Conservation (phyloP, 2,888 invertebrate genomes). For the Nemoura dubitans region DNA sequence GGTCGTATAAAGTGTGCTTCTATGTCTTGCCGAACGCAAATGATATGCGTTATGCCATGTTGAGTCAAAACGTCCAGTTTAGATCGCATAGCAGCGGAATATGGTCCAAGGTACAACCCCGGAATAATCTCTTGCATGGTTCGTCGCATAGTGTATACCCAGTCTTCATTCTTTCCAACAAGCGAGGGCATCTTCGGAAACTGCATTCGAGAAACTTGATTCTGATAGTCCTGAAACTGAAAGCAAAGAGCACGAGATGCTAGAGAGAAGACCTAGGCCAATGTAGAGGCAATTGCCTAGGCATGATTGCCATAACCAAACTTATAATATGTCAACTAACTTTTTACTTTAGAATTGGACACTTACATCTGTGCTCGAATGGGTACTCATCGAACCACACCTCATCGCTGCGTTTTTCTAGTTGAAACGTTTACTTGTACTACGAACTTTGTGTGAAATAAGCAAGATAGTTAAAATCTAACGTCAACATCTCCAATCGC, state of each 20-base stretch:
- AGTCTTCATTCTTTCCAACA: conserved; percentile 52
- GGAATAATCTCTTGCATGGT: conserved; percentile 72
- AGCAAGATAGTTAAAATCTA: neutral
- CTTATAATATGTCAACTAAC: neutral
- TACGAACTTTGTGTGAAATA: neutral
- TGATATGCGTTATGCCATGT: conserved; percentile 71
- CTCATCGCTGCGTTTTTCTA: neutral
- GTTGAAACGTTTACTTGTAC: neutral
- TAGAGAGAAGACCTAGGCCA: neutral
- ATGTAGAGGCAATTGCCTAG: too few species aligned
- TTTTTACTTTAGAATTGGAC: neutral
- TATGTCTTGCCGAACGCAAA: conserved; percentile 71
- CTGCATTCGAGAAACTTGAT: conserved; percentile 42
- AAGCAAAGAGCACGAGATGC: neutral
- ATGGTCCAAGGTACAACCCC: conserved; percentile 72
- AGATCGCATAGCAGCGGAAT: conserved; percentile 68
- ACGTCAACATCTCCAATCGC: neutral
- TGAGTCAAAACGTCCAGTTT: conserved; percentile 64
- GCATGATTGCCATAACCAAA: neutral
- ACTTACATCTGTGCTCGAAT: neutral
- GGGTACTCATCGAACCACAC: neutral
- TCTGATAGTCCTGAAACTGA: conserved; percentile 21
- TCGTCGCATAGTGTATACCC: conserved; percentile 59
- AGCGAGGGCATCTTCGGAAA: conserved; percentile 44
- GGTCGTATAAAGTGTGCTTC: conserved; percentile 72